Evolutionary conservation across 2,888 invertebrate genomes (phyloP).

Genomic region (Cephonodes hylas): DNA sequence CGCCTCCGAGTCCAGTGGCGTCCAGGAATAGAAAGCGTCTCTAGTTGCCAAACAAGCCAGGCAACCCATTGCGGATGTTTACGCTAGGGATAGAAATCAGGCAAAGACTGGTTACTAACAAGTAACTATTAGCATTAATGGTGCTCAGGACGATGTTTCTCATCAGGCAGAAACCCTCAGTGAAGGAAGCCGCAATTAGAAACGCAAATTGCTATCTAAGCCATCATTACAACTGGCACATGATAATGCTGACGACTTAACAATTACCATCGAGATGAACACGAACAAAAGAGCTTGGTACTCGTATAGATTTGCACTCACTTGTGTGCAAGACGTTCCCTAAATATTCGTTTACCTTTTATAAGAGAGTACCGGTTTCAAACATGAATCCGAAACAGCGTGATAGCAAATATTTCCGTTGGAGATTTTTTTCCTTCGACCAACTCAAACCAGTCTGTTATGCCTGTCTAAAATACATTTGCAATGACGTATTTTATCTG

Average conservation of each 20-base stretch:
- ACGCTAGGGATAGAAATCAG: constrained; percentile 60
- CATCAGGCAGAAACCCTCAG: background rate
- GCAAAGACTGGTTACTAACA: constrained; percentile 46
- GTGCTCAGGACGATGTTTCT: constrained; percentile 3
- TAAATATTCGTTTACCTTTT: constrained; percentile 65
- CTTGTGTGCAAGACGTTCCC: constrained; percentile 14
- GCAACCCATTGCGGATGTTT: constrained; percentile 57
- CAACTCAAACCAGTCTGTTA: constrained; percentile 63
- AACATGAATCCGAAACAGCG: constrained; percentile 46
- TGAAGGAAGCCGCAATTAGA: constrained; percentile 9
- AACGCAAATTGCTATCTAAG: background rate
- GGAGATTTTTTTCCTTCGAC: constrained; percentile 50
- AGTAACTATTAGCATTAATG: constrained; percentile 36
- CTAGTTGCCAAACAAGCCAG: constrained; percentile 51
- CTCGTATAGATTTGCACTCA: background rate
- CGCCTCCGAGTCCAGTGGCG: constrained; percentile 43
- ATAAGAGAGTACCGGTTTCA: constrained; percentile 64
- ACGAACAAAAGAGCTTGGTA: background rate
- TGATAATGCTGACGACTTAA: background rate
- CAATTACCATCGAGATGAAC: background rate
- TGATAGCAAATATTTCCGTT: constrained; percentile 64
- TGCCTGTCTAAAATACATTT: constrained; percentile 46
- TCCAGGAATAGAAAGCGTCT: constrained; percentile 60
- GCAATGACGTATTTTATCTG: constrained; percentile 44
- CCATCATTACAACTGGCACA: background rate